phyloP scores from a whole-genome alignment of 2,797 vertebrate genomes.

The Melanotaenia boesemani region DNA sequence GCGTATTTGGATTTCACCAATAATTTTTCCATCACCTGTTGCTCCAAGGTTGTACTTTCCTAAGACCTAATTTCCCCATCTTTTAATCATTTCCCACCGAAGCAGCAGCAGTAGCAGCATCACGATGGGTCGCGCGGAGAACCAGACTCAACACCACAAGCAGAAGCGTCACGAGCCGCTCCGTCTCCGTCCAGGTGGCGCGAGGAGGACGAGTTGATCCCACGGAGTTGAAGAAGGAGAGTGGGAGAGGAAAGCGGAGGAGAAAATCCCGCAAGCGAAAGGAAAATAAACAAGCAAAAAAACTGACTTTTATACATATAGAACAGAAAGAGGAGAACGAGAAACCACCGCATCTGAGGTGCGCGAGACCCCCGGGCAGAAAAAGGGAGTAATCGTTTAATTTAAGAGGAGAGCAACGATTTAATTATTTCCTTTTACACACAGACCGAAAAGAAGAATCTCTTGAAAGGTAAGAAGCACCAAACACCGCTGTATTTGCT shows the following conservation, averaged over 20 bases:
- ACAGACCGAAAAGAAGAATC: conserved; percentile 20
- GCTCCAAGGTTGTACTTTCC: neutral
- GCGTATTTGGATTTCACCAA: neutral
- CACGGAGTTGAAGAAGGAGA: conserved; percentile 1
- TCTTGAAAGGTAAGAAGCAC: conserved; percentile 57
- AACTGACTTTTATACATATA: conserved; percentile 28
- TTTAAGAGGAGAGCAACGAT: conserved; percentile 25
- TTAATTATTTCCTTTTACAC: neutral
- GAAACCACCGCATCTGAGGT: conserved; percentile 53
- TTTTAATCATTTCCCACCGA: neutral
- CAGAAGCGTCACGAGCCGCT: conserved; percentile 35
- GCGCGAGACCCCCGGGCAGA: conserved; percentile 40
- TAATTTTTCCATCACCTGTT: conserved; percentile 47
- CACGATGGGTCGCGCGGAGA: conserved; percentile 48
- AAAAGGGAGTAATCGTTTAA: conserved; percentile 45
- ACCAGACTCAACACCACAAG: conserved; percentile 29
- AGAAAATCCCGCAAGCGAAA: conserved; percentile 70
- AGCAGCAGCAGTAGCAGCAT: conserved; percentile 9
- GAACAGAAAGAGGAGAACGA: conserved; percentile 18
- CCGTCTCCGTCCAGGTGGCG: conserved; percentile 51
- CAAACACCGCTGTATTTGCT: neutral
- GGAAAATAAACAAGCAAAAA: conserved; percentile 27
- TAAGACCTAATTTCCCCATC: neutral
- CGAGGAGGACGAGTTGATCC: conserved; percentile 58
- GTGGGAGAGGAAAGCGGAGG: conserved; percentile 37